Conservation (phyloP, 2,797 vertebrate genomes). For the Microctenopoma lineatum region DNA sequence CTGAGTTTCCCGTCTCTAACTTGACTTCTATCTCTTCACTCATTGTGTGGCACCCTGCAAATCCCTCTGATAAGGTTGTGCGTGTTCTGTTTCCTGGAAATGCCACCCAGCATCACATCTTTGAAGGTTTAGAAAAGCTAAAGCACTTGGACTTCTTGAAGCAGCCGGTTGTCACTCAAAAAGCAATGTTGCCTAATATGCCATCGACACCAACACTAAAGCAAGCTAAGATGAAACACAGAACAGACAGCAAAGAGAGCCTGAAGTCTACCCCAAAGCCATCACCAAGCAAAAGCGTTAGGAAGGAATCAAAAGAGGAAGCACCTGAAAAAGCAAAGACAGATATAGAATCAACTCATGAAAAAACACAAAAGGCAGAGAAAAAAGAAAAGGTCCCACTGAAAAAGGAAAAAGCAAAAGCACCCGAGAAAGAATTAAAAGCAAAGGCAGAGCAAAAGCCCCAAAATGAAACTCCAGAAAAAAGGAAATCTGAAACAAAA, state of each 20-base stretch:
- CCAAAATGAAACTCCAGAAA: slow-evolving; percentile 87
- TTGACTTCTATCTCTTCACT: slow-evolving; percentile 94
- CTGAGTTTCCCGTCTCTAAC: slow-evolving; percentile 92
- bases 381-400: slow-evolving; percentile 89
- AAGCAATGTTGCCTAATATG: slow-evolving; percentile 84
- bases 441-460: slow-evolving; percentile 83
- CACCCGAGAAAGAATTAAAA: slow-evolving; percentile 84
- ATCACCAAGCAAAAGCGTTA: slow-evolving; percentile 84
- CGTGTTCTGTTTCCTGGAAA: slow-evolving; percentile 97
- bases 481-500: slow-evolving; percentile 88
- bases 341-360: slow-evolving; percentile 77
- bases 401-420: slow-evolving; percentile 90
- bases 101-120: slow-evolving; percentile 92
- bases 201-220: slow-evolving; percentile 87
- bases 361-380: slow-evolving; percentile 88
- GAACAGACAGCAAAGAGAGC: slow-evolving; percentile 94
- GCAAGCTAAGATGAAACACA: slow-evolving; percentile 92
- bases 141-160: slow-evolving; percentile 97
- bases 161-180: slow-evolving; percentile 91
- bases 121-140: slow-evolving; percentile 96
- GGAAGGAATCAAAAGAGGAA: slow-evolving; percentile 93
- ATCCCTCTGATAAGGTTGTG: slow-evolving; percentile 94
- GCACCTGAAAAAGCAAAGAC: slow-evolving; percentile 83
- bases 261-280: slow-evolving; percentile 89
- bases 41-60: slow-evolving; percentile 98